Conservation (phyloP, 2,888 invertebrate genomes). For the Portevinia maculata region DNA sequence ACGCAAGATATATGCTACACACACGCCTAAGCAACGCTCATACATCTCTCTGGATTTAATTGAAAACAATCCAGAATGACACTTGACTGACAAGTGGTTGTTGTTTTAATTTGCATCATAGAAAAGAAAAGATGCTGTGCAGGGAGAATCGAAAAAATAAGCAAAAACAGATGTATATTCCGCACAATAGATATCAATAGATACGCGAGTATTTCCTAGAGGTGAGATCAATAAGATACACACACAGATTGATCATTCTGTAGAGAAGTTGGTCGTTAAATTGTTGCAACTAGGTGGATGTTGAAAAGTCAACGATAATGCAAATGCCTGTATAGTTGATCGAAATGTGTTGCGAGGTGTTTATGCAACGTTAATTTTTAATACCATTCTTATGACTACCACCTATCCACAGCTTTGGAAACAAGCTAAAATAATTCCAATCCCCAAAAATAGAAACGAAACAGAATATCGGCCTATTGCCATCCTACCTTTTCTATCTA, state of each 20-base stretch:
- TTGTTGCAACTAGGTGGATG: constrained; percentile 53
- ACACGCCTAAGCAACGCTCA: neutral
- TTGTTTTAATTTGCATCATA: constrained; percentile 52
- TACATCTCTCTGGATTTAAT: constrained; percentile 39
- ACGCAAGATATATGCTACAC: constrained; percentile 32
- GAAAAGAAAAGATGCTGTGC: constrained; percentile 34
- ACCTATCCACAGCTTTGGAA: too few species aligned
- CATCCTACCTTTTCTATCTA: too few species aligned
- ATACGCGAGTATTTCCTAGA: constrained; percentile 23
- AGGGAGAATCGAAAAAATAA: constrained; percentile 16
- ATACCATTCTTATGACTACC: too few species aligned
- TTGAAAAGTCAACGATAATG: constrained; percentile 5
- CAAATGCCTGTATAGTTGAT: constrained; percentile 5
- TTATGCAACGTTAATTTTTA: too few species aligned
- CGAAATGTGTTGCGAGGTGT: constrained; percentile 14
- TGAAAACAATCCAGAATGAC: constrained; percentile 68
- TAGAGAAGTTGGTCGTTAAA: constrained; percentile 48
- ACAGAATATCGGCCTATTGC: too few species aligned
- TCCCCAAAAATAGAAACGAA: too few species aligned
- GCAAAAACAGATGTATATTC: constrained; percentile 33
- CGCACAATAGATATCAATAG: constrained; percentile 6
- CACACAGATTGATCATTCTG: constrained; percentile 54
- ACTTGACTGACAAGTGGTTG: constrained; percentile 63
- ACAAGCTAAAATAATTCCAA: too few species aligned
- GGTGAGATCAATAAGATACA: constrained; percentile 57